Conservation (phyloP, 2,797 vertebrate species). For the Allobates femoralis region DNA sequence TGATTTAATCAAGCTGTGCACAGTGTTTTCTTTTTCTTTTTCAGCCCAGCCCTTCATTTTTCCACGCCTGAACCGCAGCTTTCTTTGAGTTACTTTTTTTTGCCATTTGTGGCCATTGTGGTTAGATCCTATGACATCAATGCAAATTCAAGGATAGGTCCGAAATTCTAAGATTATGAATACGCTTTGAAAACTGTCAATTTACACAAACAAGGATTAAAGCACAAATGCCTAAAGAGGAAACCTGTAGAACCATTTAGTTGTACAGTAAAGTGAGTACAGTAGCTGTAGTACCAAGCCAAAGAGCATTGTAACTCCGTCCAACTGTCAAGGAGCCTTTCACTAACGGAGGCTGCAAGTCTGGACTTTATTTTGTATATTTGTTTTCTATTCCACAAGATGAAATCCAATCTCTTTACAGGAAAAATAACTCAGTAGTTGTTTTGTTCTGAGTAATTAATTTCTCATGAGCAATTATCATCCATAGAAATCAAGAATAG, state of each 20-base stretch:
- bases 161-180: constrained; percentile 2
- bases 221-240: constrained; percentile 2
- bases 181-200: constrained; percentile 18
- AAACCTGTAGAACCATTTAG: constrained; percentile 30
- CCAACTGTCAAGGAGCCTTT: constrained; percentile 37
- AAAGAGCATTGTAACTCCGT: constrained; percentile 17
- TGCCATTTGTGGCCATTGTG: constrained; percentile 1
- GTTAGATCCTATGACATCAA: constrained; percentile 22
- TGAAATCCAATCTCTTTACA: constrained; percentile 46
- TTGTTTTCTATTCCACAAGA: constrained; percentile 48
- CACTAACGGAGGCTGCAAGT: constrained; percentile 39
- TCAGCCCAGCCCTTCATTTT: constrained; percentile 4
- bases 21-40: constrained; percentile 22
- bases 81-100: constrained; percentile 4
- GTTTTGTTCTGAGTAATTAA: constrained; percentile 38
- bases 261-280: neutral
- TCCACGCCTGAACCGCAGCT: constrained; percentile 11
- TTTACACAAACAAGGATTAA: constrained; percentile 31
- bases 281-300: constrained; percentile 24
- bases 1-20: constrained; percentile 7
- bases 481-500: constrained; percentile 8
- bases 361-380: constrained; percentile 46
- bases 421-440: constrained; percentile 26
- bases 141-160: constrained; percentile 7
- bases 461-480: constrained; percentile 44